Evolutionary conservation across 1,140 invertebrate genomes (phyloP).

Genomic region (Ptiloglossa arizonensis): DNA sequence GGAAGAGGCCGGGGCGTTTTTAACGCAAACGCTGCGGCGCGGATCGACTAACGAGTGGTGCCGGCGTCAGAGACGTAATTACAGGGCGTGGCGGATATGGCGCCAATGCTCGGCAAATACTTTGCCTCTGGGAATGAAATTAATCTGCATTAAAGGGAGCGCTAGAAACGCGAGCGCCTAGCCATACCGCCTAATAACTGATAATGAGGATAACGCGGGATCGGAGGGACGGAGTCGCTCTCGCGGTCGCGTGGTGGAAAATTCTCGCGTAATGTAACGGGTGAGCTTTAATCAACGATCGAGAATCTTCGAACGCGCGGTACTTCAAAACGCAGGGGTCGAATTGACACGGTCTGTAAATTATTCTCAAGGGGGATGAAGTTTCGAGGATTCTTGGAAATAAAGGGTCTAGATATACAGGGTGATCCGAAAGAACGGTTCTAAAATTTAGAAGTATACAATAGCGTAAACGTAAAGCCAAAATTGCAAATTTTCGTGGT

Average conservation of each 20-base stretch:
- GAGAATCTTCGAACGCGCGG: no score
- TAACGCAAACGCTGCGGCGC: not conserved
- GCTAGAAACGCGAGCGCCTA: conserved; percentile 16
- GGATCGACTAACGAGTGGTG: conserved; percentile 30
- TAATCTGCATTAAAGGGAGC: conserved; percentile 41
- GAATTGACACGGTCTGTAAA: no score
- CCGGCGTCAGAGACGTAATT: conserved; percentile 37
- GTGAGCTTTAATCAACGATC: not conserved
- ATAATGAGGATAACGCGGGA: conserved; percentile 11
- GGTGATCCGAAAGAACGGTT: no score
- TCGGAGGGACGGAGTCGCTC: not conserved
- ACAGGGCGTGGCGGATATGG: conserved; percentile 46
- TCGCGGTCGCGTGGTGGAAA: not conserved
- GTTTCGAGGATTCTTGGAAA: no score
- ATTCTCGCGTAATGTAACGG: not conserved
- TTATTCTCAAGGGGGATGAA: no score
- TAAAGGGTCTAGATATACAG: no score
- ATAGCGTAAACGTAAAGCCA: no score
- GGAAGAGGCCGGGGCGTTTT: conserved; percentile 21
- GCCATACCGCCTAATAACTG: not conserved
- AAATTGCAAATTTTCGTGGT: no score
- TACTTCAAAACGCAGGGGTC: no score
- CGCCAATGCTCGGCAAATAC: conserved; percentile 47
- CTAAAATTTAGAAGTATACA: no score
- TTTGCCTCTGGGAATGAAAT: conserved; percentile 43